phyloP scores from a whole-genome alignment of 2,888 invertebrate species.

The Ischnus inquisitorius region DNA sequence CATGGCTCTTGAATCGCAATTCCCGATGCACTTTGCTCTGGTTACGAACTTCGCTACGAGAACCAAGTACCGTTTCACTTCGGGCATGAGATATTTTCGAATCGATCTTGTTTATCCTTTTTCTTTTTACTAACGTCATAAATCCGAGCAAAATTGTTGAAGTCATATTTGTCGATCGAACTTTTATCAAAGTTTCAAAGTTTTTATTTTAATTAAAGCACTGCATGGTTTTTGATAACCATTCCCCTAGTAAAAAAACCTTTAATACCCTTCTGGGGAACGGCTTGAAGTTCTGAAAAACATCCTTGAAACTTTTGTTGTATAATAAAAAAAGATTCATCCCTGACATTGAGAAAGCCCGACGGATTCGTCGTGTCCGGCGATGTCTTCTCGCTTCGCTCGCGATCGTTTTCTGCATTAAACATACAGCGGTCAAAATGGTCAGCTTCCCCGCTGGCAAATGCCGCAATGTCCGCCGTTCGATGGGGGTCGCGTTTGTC shows the following conservation, averaged over 20 bases:
- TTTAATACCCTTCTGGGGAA: not conserved
- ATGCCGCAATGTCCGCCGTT: constrained; percentile 44
- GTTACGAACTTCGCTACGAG: not conserved
- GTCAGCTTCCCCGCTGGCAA: constrained; percentile 35
- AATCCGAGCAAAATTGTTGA: not conserved
- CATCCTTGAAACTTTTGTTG: not conserved
- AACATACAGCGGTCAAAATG: constrained; percentile 74
- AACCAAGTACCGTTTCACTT: constrained; percentile 19
- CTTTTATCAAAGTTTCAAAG: no score
- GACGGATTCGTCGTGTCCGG: constrained; percentile 30
- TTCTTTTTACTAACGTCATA: not conserved
- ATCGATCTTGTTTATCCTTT: not conserved
- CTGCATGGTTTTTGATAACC: not conserved
- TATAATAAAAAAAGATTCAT: not conserved
- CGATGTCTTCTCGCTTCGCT: not conserved
- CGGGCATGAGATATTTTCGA: not conserved
- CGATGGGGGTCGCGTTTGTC: constrained; percentile 8
- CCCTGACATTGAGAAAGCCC: constrained; percentile 2
- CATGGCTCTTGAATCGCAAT: constrained; percentile 52
- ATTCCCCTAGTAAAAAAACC: not conserved
- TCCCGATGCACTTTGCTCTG: constrained; percentile 31
- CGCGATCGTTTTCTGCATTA: constrained; percentile 76
- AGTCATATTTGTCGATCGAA: not conserved
- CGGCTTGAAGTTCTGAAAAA: not conserved
- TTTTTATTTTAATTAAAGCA: no score